Conservation (phyloP, 1,140 invertebrate species). For the Liolophura sinensis region DNA sequence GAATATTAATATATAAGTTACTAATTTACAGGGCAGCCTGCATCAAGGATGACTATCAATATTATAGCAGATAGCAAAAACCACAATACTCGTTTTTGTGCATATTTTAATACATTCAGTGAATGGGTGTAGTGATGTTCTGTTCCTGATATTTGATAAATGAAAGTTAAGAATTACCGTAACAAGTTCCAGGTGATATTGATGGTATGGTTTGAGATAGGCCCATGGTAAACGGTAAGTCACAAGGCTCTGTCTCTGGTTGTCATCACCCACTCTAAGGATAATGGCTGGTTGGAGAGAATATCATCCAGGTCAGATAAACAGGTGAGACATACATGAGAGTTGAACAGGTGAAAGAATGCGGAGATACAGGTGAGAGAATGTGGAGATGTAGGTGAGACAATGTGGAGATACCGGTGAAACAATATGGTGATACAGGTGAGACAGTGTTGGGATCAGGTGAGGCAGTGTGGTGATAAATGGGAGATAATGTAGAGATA, state of each 20-base stretch:
- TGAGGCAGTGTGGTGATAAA: background rate
- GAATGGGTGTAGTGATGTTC: background rate
- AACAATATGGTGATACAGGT: too few species aligned
- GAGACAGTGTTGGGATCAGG: too few species aligned
- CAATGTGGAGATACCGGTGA: too few species aligned
- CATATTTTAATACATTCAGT: background rate
- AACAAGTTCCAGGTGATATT: slow-evolving; percentile 52
- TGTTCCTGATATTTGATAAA: background rate
- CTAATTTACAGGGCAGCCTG: too few species aligned
- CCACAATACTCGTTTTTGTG: too few species aligned
- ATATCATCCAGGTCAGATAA: background rate
- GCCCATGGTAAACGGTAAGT: slow-evolving; percentile 40
- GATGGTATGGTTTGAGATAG: slow-evolving; percentile 49
- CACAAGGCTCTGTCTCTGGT: slow-evolving; percentile 33
- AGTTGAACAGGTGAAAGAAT: background rate
- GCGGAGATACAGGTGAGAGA: too few species aligned
- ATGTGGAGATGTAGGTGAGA: too few species aligned
- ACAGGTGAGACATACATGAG: background rate
- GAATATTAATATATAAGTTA: too few species aligned
- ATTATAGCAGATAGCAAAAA: too few species aligned
- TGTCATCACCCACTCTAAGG: slow-evolving; percentile 37
- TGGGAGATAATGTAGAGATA: too few species aligned
- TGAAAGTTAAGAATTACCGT: slow-evolving; percentile 27
- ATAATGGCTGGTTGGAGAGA: slow-evolving; percentile 33
- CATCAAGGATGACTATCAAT: too few species aligned